Evolutionary conservation across 2,113 vertebrate genomes (phyloP).

Genomic region (Vidua macroura): DNA sequence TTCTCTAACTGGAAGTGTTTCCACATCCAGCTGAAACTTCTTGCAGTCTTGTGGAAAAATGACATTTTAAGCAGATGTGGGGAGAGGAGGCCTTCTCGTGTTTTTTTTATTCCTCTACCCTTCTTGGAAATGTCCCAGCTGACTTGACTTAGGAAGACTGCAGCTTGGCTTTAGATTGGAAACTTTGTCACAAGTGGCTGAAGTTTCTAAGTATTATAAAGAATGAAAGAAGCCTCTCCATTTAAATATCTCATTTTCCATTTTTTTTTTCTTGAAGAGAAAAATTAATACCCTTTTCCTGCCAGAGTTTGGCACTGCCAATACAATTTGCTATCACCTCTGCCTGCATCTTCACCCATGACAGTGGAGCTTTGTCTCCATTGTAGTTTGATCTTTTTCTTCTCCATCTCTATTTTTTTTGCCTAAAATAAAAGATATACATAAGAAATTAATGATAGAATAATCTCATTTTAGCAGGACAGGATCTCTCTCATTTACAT

Average conservation of each 20-base stretch:
- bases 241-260: not conserved
- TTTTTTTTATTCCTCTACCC: not conserved
- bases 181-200: not conserved
- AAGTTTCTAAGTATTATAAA: not conserved
- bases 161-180: not conserved
- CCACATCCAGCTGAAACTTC: not conserved
- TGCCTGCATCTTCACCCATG: not conserved
- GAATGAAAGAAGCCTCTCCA: not conserved
- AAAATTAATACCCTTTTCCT: not conserved
- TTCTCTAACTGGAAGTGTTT: not conserved
- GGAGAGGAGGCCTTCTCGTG: not conserved
- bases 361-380: not conserved
- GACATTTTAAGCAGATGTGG: not conserved
- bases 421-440: not conserved
- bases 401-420: not conserved
- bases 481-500: not conserved
- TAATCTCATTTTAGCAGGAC: not conserved
- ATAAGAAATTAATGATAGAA: not conserved
- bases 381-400: not conserved
- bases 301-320: not conserved
- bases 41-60: not conserved
- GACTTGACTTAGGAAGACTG: not conserved
- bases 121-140: not conserved
- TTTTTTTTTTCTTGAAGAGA: not conserved
- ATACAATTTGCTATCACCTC: accelerated